Base-by-base conservation (phyloP, 2,888 invertebrate genomes). In the Drosophila nigricruria region DNA sequence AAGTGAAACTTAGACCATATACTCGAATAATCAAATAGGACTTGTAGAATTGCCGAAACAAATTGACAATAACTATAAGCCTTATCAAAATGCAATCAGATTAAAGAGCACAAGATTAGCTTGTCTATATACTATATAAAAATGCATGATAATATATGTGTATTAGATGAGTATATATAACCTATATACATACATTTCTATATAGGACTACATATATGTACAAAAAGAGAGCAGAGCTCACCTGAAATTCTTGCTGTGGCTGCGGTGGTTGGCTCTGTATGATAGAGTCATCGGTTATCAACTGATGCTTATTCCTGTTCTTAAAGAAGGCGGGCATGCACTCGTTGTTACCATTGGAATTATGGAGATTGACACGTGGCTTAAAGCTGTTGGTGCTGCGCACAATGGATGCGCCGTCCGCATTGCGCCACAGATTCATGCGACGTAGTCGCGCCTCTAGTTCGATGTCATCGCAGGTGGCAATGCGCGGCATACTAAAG, bases 261-360 rank as follows among this genome's bases (percentile, higher is more conserved):
- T 91, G 91, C 8, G 91, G 89, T 0, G 91, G 91, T 34, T 91
- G 90, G 56, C 91, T 91, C 50, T 85, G 86, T 45, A 91, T 91
- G 54, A 91, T 91, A 4, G 91, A 91, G 42, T 91, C 91, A 63
- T 91, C 91, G 50, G 81, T 77, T 42, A 85, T 78, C 18, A 78
- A 42, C 12, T 78, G 80, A 9, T 77, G 73, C n/a, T 85, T 82
- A 30, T 58, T 69, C 76, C 91, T 92, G 25, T 92, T 92, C 61
- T 90, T 92, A 32, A 73, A 89, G 67, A 92, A 92, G 3, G 91
- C 89, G 1, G 92, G 92, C 92, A 92, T 92, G 73, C 92, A 83
- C 59, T 91, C 91, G 43, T 89, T 86, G 20, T 64, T 66, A 49
- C 61, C 68, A 61, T 34, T 60, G n/a, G 30, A 6, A 52, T 57